Conservation (phyloP, 2,113 vertebrate genomes). For the Hydrolagus affinis region DNA sequence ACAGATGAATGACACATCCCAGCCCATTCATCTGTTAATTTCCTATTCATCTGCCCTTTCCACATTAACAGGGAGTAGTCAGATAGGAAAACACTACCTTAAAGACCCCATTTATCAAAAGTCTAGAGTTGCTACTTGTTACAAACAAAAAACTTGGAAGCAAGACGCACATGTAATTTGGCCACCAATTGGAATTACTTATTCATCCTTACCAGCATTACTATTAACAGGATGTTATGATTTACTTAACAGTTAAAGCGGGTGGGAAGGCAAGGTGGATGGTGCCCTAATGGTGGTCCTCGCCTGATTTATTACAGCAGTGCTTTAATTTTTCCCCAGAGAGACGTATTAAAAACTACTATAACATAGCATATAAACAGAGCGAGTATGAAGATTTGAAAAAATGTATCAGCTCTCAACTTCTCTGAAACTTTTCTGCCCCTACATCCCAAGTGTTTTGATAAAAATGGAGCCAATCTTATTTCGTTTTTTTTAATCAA, state of each 20-base stretch:
- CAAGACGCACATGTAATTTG: conserved; percentile 47
- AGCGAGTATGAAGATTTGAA: not conserved
- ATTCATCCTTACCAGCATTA: conserved; percentile 43
- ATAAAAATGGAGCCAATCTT: not conserved
- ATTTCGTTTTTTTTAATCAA: not conserved
- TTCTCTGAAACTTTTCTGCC: not conserved
- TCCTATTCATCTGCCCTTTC: conserved; percentile 75
- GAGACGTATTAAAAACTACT: conserved; percentile 59
- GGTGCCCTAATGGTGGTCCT: conserved; percentile 64
- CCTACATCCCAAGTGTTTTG: not conserved
- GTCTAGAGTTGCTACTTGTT: conserved; percentile 48
- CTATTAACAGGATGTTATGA: conserved; percentile 76
- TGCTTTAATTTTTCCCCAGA: conserved; percentile 66
- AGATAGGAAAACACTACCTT: conserved; percentile 62
- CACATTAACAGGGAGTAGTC: conserved; percentile 78
- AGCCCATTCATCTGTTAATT: conserved; percentile 64
- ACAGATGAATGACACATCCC: conserved; percentile 21
- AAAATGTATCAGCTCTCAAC: not conserved
- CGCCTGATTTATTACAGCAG: conserved; percentile 65
- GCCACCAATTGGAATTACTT: conserved; percentile 51
- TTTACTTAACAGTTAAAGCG: conserved; percentile 70
- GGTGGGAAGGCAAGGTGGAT: conserved; percentile 70
- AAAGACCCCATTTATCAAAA: conserved; percentile 52
- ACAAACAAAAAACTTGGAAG: conserved; percentile 56
- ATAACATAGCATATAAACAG: not conserved